Percentiles rank a stretch among this genome's conserved stretches.
These are phyloP conservation scores for Chymomyza costata DNA, from an alignment of 1,140 invertebrate genomes.

Conservation along the genomic window DNA sequence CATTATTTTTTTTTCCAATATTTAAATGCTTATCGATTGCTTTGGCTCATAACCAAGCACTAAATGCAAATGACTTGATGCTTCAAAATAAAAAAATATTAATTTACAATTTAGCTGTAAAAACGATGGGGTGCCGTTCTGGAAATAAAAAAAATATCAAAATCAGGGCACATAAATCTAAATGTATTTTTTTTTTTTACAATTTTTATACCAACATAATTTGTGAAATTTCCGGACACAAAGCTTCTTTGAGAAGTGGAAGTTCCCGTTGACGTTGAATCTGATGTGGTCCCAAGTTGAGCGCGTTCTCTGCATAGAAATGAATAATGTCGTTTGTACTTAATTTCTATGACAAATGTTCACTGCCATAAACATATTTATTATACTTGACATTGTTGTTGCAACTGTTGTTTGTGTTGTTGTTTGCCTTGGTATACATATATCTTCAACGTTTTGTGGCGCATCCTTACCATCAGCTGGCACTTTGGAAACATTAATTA, in stretches of 20 bases:
- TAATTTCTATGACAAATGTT: conserved; percentile 63
- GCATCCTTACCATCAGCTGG: conserved; percentile 21
- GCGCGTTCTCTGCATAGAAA: too few species aligned
- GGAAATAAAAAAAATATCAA: too few species aligned
- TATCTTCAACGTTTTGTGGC: too few species aligned
- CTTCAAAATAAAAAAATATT: too few species aligned
- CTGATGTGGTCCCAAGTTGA: conserved; percentile 3
- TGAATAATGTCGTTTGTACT: conserved; percentile 58
- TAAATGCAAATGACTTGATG: too few species aligned
- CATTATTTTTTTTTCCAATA: too few species aligned
- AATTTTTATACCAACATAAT: conserved; percentile 8
- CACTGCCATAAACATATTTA: conserved; percentile 46
- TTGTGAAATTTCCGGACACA: conserved; percentile 14
- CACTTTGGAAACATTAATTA: conserved; percentile 30
- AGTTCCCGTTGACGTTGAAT: conserved; percentile 5
- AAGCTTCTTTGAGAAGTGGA: conserved; percentile 7
- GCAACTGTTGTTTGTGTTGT: background rate
- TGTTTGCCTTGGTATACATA: background rate
- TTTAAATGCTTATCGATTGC: too few species aligned
- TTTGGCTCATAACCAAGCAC: too few species aligned
- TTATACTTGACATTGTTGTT: conserved; percentile 26
- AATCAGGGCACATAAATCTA: conserved; percentile 27
- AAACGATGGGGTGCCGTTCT: too few species aligned
- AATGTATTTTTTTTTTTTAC: conserved; percentile 19
- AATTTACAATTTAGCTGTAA: too few species aligned